Percentiles rank a stretch among this genome's conserved stretches.
phyloP scores from a whole-genome alignment of 2,888 invertebrate genomes.

The Platycnemis pennipes region DNA sequence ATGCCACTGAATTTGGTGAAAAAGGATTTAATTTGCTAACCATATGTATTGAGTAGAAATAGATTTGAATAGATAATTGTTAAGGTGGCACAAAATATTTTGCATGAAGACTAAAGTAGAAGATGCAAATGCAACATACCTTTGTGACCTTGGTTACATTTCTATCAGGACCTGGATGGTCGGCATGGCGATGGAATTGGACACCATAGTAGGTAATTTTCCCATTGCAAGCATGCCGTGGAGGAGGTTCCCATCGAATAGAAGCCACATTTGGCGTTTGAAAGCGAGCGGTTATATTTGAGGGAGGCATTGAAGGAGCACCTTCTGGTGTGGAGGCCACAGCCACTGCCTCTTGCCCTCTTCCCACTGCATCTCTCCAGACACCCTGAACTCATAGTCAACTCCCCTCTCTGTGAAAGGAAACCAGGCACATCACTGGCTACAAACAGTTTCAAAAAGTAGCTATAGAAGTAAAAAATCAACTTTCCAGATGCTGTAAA shows the following conservation, averaged over 20 bases:
- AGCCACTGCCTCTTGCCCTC: conserved; percentile 96
- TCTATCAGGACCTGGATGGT: conserved; percentile 89
- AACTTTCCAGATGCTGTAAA: no score
- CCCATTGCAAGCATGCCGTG: conserved; percentile 94
- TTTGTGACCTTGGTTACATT: conserved; percentile 87
- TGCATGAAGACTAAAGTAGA: neutral
- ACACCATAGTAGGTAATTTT: conserved; percentile 96
- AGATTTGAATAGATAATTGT: neutral
- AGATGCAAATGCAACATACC: conserved; percentile 73
- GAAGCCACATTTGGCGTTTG: conserved; percentile 96
- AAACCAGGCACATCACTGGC: no score
- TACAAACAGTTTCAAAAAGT: no score
- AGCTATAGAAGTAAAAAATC: no score
- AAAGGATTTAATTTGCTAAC: no score
- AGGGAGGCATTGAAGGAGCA: conserved; percentile 92
- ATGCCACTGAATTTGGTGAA: no score
- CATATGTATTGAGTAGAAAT: no score
- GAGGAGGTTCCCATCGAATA: conserved; percentile 93
- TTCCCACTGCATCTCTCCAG: conserved; percentile 96
- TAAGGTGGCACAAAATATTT: neutral
- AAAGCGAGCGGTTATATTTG: conserved; percentile 91
- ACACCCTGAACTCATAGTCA: conserved; percentile 97
- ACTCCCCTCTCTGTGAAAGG: conserved; percentile 88
- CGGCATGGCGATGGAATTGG: conserved; percentile 94
- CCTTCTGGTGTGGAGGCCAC: conserved; percentile 97